These are phyloP conservation scores for Limnephilus auricula DNA, from an alignment of 2,888 invertebrate species.

Conservation along the genomic window DNA sequence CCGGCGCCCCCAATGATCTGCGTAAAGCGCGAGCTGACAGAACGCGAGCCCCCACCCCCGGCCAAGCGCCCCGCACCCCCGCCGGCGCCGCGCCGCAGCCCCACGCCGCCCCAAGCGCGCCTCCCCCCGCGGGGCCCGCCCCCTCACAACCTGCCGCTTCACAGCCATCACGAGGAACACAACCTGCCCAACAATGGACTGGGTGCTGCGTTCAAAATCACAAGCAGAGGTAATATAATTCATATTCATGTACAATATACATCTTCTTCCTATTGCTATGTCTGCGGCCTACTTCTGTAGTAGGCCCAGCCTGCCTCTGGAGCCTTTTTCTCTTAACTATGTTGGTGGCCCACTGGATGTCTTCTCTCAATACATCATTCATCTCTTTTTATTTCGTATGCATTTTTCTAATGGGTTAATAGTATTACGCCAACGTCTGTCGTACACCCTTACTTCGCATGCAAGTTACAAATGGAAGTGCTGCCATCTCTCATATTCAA, in stretches of 20 bases:
- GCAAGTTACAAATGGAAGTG: no score
- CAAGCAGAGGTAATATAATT: conserved; percentile 85
- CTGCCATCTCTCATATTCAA: no score
- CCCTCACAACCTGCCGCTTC: conserved; percentile 68
- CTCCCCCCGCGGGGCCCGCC: conserved; percentile 61
- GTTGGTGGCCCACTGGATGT: no score
- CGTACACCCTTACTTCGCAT: no score
- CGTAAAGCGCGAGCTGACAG: conserved; percentile 75
- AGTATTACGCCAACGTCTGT: no score
- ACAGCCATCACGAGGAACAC: conserved; percentile 65
- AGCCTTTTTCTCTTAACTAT: no score
- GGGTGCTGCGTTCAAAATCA: conserved; percentile 91
- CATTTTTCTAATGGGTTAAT: no score
- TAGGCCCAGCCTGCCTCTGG: no score
- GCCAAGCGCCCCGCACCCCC: conserved; percentile 74
- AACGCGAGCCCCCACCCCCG: conserved; percentile 80
- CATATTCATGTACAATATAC: neutral
- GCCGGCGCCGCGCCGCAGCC: conserved; percentile 54
- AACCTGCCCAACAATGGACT: conserved; percentile 69
- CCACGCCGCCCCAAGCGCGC: conserved; percentile 56
- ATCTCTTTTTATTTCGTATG: no score
- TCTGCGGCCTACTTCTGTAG: no score
- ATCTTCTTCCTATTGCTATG: no score
- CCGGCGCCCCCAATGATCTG: conserved; percentile 74
- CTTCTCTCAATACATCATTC: no score